Base-by-base conservation (phyloP, 1,140 invertebrate genomes). In the Eurosta solidaginis region DNA sequence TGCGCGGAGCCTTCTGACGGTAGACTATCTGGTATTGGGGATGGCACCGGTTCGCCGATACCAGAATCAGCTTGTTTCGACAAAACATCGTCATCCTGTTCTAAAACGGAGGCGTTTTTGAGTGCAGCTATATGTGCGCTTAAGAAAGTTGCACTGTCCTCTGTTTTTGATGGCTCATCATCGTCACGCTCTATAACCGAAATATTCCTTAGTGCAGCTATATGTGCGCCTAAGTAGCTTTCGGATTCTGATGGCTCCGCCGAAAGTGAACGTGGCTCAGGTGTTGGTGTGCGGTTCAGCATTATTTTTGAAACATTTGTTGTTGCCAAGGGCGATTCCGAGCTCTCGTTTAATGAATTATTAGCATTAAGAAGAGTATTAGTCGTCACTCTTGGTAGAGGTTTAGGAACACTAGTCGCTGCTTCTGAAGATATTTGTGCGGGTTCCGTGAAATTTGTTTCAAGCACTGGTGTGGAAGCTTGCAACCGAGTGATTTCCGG, bases 11-110 rank as follows among this genome's bases (percentile, higher is more conserved):
- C 42, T 33, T 54, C 44, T 14, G 59, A 77, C n/a, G 79, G 78
- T 12, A 80, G 52, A 25, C 54, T 81, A 42, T 82, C 83, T 1
- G 82, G 79, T 49, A 82, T 79, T 6, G 83, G 83, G 3, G 81
- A 81, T 2, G 82, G 84, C 10, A 80, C 80, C 0, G 83, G 85
- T 20, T 86, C 85, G 10, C 85, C 85, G 14, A 86, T 86, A 6
- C 85, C 85, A 0, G 85, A 86, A 45, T 87, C 85, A 0, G 84
- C 84, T 27, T 87, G 85, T 79, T 86, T 86, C 0, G 85, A 86
- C 2, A 82, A 80, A 2, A 81, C 74, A 76, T 83, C 85, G 33
- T 85, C 83, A 14, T 74, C 36, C 0, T 63, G 25, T 12, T 73
- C 29, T 10, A 52, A 52, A 50, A 12, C 20, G 9, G 42, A 22